Base-by-base conservation (phyloP, 2,888 invertebrate species). In the Gisinianus flammeolus region DNA sequence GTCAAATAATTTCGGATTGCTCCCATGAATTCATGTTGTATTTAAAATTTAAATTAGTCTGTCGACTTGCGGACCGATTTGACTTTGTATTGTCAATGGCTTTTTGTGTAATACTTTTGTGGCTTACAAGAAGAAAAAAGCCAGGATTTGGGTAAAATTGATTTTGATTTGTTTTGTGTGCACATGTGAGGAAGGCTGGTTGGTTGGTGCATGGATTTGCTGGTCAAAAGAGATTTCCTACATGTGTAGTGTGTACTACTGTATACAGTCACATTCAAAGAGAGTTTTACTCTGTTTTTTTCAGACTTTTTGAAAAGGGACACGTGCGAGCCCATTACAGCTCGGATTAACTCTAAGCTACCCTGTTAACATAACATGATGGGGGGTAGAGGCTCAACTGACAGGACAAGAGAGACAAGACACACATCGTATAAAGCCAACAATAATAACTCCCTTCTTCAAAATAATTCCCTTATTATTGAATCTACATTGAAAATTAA, bases 401-500 rank as follows among this genome's bases (percentile, higher is more conserved):
- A 24, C 26, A 31, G 52, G 22, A 62, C 22, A n/a, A 26, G 62
- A 26, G 62, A 62, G 62, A 26, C 12, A 22, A 62, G 62, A 62
- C 24, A 66, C 28, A 66, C 66, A 66, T 26, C 16, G 44, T 16
- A 6, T 44, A 44, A 44, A 16, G 19, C 12, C 28, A 4, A 26
- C 6, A 66, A 66, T 66, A 30, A 67, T 67, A 69, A 69, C 31
- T 62, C 62, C 62, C 28, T 28, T 58, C 58, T 12, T 62, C 44
- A 70, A n/a, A 62, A 30, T 73, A 62, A 35, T 73, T 72, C 64
- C 66, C 44, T 71, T 56, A 67, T 67, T 72, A 77, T 75, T 78
- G 78, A 74, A 68, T 78, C 54, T 64, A 30, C 52, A 78, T 79
- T 79, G 76, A 79, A 79, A 76, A 76, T 79, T 79, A 79, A 79